Evolutionary conservation across 2,113 vertebrate species (phyloP).

Genomic region (Cichladusa arquata): DNA sequence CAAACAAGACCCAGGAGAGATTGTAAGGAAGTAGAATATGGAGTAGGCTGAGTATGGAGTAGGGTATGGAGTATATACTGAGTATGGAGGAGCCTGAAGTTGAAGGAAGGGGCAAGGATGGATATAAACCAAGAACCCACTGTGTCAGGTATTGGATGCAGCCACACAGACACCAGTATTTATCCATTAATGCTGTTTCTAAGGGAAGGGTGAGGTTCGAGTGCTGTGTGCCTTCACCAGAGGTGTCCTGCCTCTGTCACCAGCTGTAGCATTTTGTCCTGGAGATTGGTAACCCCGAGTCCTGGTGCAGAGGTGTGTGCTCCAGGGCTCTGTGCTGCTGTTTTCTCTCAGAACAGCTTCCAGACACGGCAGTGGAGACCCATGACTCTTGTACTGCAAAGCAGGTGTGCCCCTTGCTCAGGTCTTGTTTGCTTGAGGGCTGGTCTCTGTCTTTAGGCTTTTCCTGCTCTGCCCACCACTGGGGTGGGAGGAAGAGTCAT

Average conservation of each 20-base stretch:
- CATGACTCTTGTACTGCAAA: not conserved
- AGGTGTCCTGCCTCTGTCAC: not conserved
- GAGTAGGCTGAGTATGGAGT: not conserved
- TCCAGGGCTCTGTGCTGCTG: not conserved
- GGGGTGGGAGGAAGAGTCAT: not conserved
- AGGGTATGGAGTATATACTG: no score
- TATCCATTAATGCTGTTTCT: not conserved
- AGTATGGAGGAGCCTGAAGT: not conserved
- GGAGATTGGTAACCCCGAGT: rapidly evolving
- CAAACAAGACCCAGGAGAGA: not conserved
- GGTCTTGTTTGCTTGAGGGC: not conserved
- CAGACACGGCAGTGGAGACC: not conserved
- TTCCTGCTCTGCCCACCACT: not conserved
- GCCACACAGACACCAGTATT: not conserved
- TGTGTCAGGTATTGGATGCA: not conserved
- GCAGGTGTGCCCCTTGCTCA: not conserved
- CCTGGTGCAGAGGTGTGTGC: not conserved
- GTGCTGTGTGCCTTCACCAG: not conserved
- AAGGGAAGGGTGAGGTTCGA: not conserved
- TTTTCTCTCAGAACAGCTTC: not conserved
- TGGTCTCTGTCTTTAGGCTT: not conserved
- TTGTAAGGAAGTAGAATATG: not conserved
- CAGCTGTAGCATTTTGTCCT: not conserved
- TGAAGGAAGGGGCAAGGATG: not conserved
- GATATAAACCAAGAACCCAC: not conserved